A percentile compares a stretch with the other conserved stretches of the same genome.
Conservation (phyloP, 2,797 vertebrate species). For the Ctenochaetus hawaiiensis region DNA sequence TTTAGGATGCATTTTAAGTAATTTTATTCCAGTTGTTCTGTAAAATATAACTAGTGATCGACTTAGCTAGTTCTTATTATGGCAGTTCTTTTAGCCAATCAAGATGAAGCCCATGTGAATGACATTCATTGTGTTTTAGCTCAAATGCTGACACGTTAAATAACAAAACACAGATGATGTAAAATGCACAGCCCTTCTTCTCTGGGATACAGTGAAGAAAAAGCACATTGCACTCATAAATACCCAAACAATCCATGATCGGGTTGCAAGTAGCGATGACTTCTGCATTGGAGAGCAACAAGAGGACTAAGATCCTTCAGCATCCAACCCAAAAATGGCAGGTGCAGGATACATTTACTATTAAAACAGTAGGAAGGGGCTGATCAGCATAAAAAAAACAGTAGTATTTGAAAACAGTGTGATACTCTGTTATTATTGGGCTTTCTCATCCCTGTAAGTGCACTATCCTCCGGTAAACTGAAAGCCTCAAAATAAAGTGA, state of each 20-base stretch:
- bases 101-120: background rate
- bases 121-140: background rate
- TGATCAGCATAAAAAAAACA: slow-evolving; percentile 12
- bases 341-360: background rate
- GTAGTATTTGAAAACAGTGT: background rate
- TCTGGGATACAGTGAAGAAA: background rate
- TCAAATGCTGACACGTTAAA: background rate
- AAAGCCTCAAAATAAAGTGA: slow-evolving; percentile 20
- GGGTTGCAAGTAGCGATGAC: background rate
- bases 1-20: background rate
- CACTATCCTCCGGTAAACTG: background rate
- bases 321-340: background rate
- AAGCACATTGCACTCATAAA: slow-evolving; percentile 1
- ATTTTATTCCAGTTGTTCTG: slow-evolving; percentile 1
- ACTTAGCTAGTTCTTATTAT: background rate
- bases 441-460: background rate
- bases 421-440: background rate
- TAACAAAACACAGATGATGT: background rate
- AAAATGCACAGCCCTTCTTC: slow-evolving; percentile 6
- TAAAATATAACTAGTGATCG: background rate
- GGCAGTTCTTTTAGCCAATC: too few relatives aligned
- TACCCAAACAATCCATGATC: slow-evolving; percentile 1
- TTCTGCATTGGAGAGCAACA: background rate
- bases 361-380: background rate
- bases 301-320: background rate